Evolutionary conservation across 1,140 invertebrate species (phyloP).

Genomic region (Theocolax elegans): DNA sequence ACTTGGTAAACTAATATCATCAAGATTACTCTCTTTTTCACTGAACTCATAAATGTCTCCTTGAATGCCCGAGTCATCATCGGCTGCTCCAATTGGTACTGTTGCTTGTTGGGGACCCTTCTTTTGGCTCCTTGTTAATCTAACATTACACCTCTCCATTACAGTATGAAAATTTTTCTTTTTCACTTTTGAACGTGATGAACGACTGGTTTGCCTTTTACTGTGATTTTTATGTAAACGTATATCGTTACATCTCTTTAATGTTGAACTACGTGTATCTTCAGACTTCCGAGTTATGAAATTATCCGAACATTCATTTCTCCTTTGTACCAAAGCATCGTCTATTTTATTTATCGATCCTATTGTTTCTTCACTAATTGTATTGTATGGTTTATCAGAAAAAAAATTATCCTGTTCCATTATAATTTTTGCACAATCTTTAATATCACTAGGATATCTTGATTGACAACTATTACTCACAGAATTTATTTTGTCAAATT

Average conservation of each 20-base stretch:
- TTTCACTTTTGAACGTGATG: slow-evolving; percentile 49
- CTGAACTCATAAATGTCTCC: slow-evolving; percentile 66
- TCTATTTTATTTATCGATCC: slow-evolving; percentile 33
- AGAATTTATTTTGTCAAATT: slow-evolving; percentile 31
- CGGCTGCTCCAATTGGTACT: slow-evolving; percentile 54
- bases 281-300: slow-evolving; percentile 51
- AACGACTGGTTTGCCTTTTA: slow-evolving; percentile 59
- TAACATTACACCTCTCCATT: slow-evolving; percentile 50
- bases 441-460: slow-evolving; percentile 36
- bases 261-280: slow-evolving; percentile 53
- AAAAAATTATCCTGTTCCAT: slow-evolving; percentile 28
- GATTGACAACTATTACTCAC: slow-evolving; percentile 32
- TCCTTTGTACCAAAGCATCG: slow-evolving; percentile 33
- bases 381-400: slow-evolving; percentile 33
- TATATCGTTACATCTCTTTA: slow-evolving; percentile 55
- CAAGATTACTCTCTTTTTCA: slow-evolving; percentile 63
- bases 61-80: slow-evolving; percentile 66
- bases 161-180: slow-evolving; percentile 42
- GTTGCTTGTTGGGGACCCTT: slow-evolving; percentile 54
- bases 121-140: slow-evolving; percentile 59
- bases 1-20: slow-evolving; percentile 56
- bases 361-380: slow-evolving; percentile 23
- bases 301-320: slow-evolving; percentile 22
- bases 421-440: slow-evolving; percentile 35
- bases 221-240: slow-evolving; percentile 68